These are phyloP conservation scores for Rhagonycha lutea DNA, from an alignment of 2,888 invertebrate genomes.

Conservation along the genomic window DNA sequence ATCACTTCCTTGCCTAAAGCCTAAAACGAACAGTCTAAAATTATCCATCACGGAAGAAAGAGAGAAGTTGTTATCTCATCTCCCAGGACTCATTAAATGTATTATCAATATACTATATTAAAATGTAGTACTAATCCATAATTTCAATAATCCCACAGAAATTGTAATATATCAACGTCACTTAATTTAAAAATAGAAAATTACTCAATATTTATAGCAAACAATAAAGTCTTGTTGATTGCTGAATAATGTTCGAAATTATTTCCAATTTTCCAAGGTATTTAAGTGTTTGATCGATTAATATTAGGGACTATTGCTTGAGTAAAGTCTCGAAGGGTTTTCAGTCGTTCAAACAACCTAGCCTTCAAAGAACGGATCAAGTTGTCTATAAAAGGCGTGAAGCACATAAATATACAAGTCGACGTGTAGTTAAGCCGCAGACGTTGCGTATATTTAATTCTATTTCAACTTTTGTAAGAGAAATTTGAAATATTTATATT, in stretches of 20 bases:
- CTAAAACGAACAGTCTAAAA: background rate
- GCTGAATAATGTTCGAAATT: no score
- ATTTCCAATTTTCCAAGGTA: background rate
- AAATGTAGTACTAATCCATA: background rate
- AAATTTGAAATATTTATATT: background rate
- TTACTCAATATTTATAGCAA: no score
- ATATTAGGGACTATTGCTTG: background rate
- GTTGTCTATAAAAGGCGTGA: background rate
- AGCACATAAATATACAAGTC: background rate
- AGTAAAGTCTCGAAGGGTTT: background rate
- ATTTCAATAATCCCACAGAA: background rate
- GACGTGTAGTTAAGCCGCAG: background rate
- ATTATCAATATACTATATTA: background rate
- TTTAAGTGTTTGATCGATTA: background rate
- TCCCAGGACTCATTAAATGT: background rate
- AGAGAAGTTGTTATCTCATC: background rate
- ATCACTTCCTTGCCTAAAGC: background rate
- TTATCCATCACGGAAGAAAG: background rate
- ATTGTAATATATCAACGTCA: background rate
- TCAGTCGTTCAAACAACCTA: background rate
- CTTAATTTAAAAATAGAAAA: background rate
- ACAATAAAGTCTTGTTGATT: no score
- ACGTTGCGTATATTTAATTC: background rate
- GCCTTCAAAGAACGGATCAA: background rate
- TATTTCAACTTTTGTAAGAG: no score